Conservation (phyloP, 2,797 vertebrate genomes). For the Oreochromis grahami region DNA sequence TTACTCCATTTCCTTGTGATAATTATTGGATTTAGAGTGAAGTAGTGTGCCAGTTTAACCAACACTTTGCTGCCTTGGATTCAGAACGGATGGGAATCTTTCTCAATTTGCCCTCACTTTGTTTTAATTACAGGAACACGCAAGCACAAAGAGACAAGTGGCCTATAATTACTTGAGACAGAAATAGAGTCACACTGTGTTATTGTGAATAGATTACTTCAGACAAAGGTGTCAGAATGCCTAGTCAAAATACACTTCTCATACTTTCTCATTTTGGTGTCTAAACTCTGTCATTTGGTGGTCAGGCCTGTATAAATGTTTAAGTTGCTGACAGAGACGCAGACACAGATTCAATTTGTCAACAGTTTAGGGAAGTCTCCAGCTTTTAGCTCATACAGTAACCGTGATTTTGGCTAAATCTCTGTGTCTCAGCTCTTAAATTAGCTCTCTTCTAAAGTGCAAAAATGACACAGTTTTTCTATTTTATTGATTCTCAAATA, state of each 20-base stretch:
- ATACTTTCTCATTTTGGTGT: constrained; percentile 36
- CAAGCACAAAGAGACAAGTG: background rate
- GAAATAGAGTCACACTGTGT: constrained; percentile 47
- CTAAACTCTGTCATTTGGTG: constrained; percentile 48
- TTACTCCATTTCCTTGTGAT: constrained; percentile 28
- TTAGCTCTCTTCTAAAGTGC: background rate
- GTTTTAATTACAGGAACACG: constrained; percentile 54
- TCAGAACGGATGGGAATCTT: constrained; percentile 53
- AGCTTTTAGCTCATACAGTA: background rate
- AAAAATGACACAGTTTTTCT: fast-evolving
- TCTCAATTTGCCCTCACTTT: constrained; percentile 21
- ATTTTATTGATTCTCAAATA: background rate
- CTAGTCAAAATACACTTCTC: background rate
- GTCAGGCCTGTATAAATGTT: constrained; percentile 19
- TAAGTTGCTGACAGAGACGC: background rate
- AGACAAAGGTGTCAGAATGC: constrained; percentile 46
- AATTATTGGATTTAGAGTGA: constrained; percentile 34
- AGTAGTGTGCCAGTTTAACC: constrained; percentile 27
- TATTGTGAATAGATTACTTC: constrained; percentile 36
- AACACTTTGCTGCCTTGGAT: background rate
- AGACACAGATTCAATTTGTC: background rate
- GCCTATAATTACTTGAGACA: constrained; percentile 53
- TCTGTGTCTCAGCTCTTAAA: background rate
- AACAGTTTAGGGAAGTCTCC: background rate
- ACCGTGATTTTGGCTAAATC: background rate